Base-by-base conservation (phyloP, 2,113 vertebrate species). In the Blennius ocellaris region DNA sequence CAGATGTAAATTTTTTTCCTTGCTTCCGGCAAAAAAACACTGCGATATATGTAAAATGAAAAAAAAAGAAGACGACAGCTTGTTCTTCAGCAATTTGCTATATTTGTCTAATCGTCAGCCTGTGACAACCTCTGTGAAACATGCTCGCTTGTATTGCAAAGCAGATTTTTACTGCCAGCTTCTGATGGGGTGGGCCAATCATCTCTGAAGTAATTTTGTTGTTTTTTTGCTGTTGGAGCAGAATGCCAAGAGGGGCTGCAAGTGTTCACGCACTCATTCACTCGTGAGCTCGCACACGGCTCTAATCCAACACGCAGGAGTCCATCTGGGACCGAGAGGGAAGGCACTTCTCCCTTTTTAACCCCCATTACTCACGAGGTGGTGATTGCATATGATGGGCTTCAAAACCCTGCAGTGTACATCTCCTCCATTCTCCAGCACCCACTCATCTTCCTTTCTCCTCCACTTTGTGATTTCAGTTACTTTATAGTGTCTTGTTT, bases 351-450 rank as follows among this genome's bases (percentile, higher is more conserved):
- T 87, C 73, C 78, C 78, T 82, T 87, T 87, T 87, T 87, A 89
- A 90, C 85, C 85, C 63, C 83, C 81, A 82, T 90, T 89, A 85
- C 77, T 87, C 78, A 88, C 68, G 50, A 87, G 80, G 76, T 76
- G 78, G 76, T 82, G 85, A 87, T 87, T 89, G 82, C 82, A 86
- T 91, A 91, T 85, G 87, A 89, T 75, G 53, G 78, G 76, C 88
- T 82, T 88, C 84, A 64, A 62, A 78, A 60, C 78, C 87, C 84
- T 47, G 78, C 70, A 69, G 67, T 51, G 81, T 72, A 59, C 81
- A 69, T 73, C 81, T 64, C 78, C 73, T 69, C 67, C 70, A 73
- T 70, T 78, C 68, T 67, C 69, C 64, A 21, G 39, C 63, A 65
- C 41, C 76, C 86, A 85, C 84, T 84, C 76, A 76, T 75, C 64